Conservation (phyloP, 2,113 vertebrate species). For the Hydropotes inermis region DNA sequence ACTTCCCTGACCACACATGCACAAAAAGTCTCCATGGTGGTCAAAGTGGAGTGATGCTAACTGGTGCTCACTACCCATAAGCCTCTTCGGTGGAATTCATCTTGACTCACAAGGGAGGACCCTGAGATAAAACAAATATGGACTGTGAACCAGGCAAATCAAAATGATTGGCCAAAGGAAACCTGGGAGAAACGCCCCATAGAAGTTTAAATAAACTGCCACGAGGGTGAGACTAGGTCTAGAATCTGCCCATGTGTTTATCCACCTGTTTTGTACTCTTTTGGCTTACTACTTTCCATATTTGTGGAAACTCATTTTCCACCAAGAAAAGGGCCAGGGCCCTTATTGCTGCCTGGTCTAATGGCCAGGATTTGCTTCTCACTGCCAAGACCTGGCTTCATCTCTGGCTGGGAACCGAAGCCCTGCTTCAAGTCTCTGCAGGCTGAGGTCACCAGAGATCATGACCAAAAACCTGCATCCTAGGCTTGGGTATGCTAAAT, state of each 20-base stretch:
- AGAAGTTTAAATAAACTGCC: neutral
- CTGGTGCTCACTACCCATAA: neutral
- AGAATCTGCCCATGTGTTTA: neutral
- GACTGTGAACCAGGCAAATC: neutral
- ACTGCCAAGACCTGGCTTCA: neutral
- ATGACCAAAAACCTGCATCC: neutral
- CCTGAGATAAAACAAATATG: neutral
- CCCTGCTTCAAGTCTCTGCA: neutral
- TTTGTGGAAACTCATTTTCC: neutral
- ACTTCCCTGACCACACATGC: neutral
- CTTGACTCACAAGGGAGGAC: neutral
- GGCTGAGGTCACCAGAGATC: neutral
- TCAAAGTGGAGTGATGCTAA: neutral
- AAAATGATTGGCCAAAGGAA: neutral
- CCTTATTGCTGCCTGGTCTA: neutral
- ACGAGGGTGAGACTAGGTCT: neutral
- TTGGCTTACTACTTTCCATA: neutral
- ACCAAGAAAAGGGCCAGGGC: neutral
- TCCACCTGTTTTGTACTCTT: neutral
- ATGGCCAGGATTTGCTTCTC: neutral
- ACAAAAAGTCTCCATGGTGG: neutral
- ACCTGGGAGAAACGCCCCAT: neutral
- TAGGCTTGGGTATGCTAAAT: neutral
- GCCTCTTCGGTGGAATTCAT: neutral
- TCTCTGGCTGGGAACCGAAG: neutral